phyloP scores from a whole-genome alignment of 2,888 invertebrate genomes.

The Gymnoscelis rufifasciata region DNA sequence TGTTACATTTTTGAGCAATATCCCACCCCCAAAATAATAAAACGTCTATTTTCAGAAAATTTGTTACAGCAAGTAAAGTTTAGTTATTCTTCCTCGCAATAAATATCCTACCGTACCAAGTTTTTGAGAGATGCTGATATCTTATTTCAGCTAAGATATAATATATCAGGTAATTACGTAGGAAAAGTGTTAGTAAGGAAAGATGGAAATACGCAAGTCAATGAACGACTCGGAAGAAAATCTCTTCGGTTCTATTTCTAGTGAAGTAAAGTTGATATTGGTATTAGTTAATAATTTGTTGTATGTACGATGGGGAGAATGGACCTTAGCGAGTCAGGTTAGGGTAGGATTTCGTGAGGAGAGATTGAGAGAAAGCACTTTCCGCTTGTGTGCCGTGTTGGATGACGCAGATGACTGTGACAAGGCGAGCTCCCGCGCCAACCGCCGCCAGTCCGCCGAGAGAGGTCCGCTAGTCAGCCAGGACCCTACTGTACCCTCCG shows the following conservation, averaged over 20 bases:
- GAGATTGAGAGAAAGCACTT: slow-evolving; percentile 72
- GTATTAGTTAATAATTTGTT: slow-evolving; percentile 16
- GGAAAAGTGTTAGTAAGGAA: slow-evolving; percentile 64
- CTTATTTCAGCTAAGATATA: slow-evolving; percentile 36
- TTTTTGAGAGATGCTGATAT: slow-evolving; percentile 1
- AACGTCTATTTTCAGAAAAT: too few relatives aligned
- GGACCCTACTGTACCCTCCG: slow-evolving; percentile 38
- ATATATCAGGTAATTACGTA: slow-evolving; percentile 47
- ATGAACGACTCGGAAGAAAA: slow-evolving; percentile 29
- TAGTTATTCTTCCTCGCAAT: too few relatives aligned
- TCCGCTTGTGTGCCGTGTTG: slow-evolving; percentile 63
- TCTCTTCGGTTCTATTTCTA: slow-evolving; percentile 35
- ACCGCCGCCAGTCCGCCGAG: slow-evolving; percentile 53
- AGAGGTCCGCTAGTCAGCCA: slow-evolving; percentile 52
- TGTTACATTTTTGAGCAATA: too few relatives aligned
- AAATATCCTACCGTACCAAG: too few relatives aligned
- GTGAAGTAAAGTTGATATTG: slow-evolving; percentile 48
- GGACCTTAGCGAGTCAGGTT: slow-evolving; percentile 45
- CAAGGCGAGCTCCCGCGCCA: slow-evolving; percentile 41
- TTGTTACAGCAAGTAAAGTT: too few relatives aligned
- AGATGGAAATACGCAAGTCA: slow-evolving; percentile 59
- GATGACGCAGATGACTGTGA: slow-evolving; percentile 71
- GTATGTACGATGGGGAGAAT: slow-evolving; percentile 27
- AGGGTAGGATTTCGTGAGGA: slow-evolving; percentile 47
- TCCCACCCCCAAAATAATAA: too few relatives aligned